These are phyloP conservation scores for Colinus virginianus DNA, from an alignment of 2,113 vertebrate genomes.

Conservation along the genomic window DNA sequence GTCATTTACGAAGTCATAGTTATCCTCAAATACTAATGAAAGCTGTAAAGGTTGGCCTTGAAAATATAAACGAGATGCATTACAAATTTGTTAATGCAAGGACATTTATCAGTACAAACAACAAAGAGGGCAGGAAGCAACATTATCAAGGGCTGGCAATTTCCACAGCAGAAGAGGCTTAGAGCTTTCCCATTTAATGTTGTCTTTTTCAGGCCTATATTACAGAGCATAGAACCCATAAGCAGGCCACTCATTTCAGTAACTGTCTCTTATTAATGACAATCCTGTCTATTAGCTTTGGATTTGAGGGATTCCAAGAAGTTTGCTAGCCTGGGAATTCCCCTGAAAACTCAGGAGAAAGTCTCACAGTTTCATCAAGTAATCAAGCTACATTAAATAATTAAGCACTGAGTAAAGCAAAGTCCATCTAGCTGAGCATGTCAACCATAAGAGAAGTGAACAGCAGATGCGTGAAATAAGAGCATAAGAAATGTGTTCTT, in stretches of 20 bases:
- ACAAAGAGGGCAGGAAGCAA: neutral
- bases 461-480: neutral
- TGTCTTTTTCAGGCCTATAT: neutral
- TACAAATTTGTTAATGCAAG: slow-evolving; percentile 23
- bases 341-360: rapidly evolving
- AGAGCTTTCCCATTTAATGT: neutral
- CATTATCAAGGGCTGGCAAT: neutral
- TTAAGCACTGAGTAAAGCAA: neutral
- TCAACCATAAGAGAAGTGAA: neutral
- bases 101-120: slow-evolving; percentile 29
- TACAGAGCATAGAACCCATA: neutral
- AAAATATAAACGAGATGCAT: slow-evolving; percentile 47
- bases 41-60: slow-evolving; percentile 26
- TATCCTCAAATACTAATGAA: slow-evolving; percentile 50
- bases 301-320: neutral
- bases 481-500: neutral
- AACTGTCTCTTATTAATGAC: neutral
- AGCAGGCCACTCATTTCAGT: neutral
- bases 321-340: neutral
- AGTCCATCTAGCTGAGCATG: neutral
- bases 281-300: neutral
- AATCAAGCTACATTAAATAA: neutral
- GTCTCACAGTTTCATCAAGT: neutral
- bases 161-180: neutral
- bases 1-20: slow-evolving; percentile 42